These are phyloP conservation scores for Campoletis sonorensis DNA, from an alignment of 1,140 invertebrate species.

Conservation along the genomic window DNA sequence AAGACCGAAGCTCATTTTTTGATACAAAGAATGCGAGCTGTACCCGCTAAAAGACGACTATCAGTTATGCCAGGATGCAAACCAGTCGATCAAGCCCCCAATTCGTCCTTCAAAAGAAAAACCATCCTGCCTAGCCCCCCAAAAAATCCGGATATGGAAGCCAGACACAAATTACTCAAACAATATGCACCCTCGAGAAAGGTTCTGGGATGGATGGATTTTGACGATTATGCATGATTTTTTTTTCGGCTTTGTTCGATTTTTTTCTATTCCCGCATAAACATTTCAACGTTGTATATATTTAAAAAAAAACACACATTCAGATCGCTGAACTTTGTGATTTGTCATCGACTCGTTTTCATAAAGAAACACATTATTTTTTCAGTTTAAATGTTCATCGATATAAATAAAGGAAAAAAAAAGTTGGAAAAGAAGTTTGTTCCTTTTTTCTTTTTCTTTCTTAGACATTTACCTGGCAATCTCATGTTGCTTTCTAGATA, in stretches of 20 bases:
- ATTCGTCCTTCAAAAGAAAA: conserved; percentile 57
- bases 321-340: too few relatives aligned
- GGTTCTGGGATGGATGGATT: conserved; percentile 61
- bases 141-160: conserved; percentile 54
- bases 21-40: conserved; percentile 61
- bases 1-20: conserved; percentile 60
- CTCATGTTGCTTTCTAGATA: too few relatives aligned
- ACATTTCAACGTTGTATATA: not conserved
- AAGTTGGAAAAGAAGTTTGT: too few relatives aligned
- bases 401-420: too few relatives aligned
- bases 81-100: conserved; percentile 59
- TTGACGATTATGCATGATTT: conserved; percentile 54
- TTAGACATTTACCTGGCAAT: too few relatives aligned
- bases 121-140: conserved; percentile 55
- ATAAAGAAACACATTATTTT: too few relatives aligned
- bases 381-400: too few relatives aligned
- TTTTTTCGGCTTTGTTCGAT: not conserved
- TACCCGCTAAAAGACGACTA: conserved; percentile 60
- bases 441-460: too few relatives aligned
- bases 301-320: not conserved
- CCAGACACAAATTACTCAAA: conserved; percentile 50
- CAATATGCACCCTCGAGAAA: conserved; percentile 52
- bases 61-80: conserved; percentile 70
- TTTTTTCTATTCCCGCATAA: not conserved
- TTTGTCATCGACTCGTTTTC: too few relatives aligned